A percentile compares a stretch with the other conserved stretches of the same genome.
These are phyloP conservation scores for Spodoptera litura DNA, from an alignment of 1,140 invertebrate species.

Conservation along the genomic window DNA sequence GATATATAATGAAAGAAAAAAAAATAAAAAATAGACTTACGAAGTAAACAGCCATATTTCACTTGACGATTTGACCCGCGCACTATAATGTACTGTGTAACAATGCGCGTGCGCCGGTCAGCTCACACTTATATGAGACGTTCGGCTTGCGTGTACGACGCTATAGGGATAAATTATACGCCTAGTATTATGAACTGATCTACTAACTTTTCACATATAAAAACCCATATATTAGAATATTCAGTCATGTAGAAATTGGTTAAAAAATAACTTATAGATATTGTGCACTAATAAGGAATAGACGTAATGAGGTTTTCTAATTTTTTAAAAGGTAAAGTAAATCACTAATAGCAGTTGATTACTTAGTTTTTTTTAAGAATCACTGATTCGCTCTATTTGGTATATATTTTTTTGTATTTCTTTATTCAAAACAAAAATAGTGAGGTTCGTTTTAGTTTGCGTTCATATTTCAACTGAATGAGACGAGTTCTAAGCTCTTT, in stretches of 20 bases:
- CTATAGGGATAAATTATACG: conserved; percentile 31
- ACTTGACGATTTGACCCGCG: conserved; percentile 19
- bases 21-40: conserved; percentile 51
- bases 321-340: too few relatives aligned
- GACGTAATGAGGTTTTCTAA: too few relatives aligned
- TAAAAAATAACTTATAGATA: too few relatives aligned
- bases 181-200: background rate
- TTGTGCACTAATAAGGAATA: too few relatives aligned
- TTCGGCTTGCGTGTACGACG: background rate
- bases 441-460: too few relatives aligned
- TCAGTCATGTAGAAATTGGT: background rate
- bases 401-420: too few relatives aligned
- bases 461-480: too few relatives aligned
- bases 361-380: too few relatives aligned
- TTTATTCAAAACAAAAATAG: too few relatives aligned
- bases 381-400: too few relatives aligned
- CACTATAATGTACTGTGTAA: conserved; percentile 2
- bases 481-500: too few relatives aligned
- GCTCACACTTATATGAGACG: conserved; percentile 28
- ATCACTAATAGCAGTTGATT: too few relatives aligned
- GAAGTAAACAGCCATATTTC: conserved; percentile 52
- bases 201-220: conserved; percentile 3
- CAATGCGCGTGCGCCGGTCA: conserved; percentile 2
- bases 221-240: background rate
- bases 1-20: background rate